These are phyloP conservation scores for Drosophila fungiperda DNA, from an alignment of 2,888 invertebrate genomes.

Conservation along the genomic window DNA sequence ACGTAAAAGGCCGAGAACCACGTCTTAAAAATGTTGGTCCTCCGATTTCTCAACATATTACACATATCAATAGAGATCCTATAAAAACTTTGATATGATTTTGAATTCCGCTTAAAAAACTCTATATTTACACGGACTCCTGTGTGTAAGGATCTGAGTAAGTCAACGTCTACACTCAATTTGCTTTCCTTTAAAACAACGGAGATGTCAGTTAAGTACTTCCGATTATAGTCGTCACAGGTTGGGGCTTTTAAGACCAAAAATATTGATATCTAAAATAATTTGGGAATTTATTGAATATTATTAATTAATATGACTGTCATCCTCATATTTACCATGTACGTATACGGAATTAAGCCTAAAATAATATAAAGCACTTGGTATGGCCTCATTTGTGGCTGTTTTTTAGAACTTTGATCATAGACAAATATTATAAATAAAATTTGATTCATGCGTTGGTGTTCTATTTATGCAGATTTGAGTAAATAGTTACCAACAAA, in stretches of 20 bases:
- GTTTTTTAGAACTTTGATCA: neutral
- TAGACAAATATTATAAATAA: neutral
- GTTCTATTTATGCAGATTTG: neutral
- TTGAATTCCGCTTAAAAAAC: conserved; percentile 22
- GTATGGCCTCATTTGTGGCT: neutral
- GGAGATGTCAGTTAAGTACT: conserved; percentile 35
- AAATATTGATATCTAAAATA: conserved; percentile 23
- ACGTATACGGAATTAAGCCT: neutral
- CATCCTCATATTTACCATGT: neutral
- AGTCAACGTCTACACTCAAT: conserved; percentile 32
- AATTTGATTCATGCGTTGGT: too few relatives aligned
- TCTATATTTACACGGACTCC: conserved; percentile 48
- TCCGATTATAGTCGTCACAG: conserved; percentile 45
- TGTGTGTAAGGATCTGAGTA: conserved; percentile 10
- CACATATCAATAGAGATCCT: conserved; percentile 65
- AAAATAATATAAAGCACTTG: neutral
- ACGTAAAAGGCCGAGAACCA: conserved; percentile 55
- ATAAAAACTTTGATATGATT: conserved; percentile 45
- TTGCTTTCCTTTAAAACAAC: neutral
- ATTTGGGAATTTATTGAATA: neutral
- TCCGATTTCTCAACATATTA: conserved; percentile 39
- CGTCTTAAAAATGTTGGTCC: conserved; percentile 50
- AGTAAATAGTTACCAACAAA: neutral
- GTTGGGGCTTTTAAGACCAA: conserved; percentile 7
- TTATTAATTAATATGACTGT: neutral